Base-by-base conservation (phyloP, 2,888 invertebrate genomes). In the Neoscelio sp. region DNA sequence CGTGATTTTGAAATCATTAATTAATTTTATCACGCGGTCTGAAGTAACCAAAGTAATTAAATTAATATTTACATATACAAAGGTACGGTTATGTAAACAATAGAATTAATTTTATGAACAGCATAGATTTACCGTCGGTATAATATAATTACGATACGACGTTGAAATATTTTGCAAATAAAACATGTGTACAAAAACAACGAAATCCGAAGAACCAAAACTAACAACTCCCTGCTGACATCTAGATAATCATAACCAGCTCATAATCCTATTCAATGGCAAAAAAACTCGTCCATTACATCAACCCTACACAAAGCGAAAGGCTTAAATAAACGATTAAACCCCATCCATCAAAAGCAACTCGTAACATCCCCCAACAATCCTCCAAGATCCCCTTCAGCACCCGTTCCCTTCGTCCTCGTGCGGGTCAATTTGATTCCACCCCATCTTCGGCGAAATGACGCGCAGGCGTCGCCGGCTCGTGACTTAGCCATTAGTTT, bases 401-500 rank as follows among this genome's bases (percentile, higher is more conserved):
- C 10, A 3, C 15, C 8, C 15, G 12, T 40, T 18, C 44, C 13
- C 10, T 44, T 13, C 10, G 23, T 23, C 23, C 44, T 46, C 8
- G 12, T 28, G 28, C 20, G 30, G 33, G 42, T 54, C 67, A 52
- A 33, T 54, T 44, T 52, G 42, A 54, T 35, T 44, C 12, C 40
- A 46, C 58, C 50, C 50, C 38, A 18, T 58, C 73, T 23, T 23
- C 12, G 13, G 20, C 10, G 30, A 67, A 67, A 54, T 15, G 35
- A 56, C 35, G 62, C 67, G 60, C 60, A 50, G 68, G 68, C 75
- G 67, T 44, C 7, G 13, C 18, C 10, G 44, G 6, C 62, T 76
- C 76, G 76, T 76, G 76, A 76, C 62, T 70, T 48, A 17, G 62
- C 62, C 68, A 76, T 70, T 76, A 62, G 73, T 78, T 79, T 76